Evolutionary conservation across 1,140 invertebrate species (phyloP).

Genomic region (Bombus sibiricus): DNA sequence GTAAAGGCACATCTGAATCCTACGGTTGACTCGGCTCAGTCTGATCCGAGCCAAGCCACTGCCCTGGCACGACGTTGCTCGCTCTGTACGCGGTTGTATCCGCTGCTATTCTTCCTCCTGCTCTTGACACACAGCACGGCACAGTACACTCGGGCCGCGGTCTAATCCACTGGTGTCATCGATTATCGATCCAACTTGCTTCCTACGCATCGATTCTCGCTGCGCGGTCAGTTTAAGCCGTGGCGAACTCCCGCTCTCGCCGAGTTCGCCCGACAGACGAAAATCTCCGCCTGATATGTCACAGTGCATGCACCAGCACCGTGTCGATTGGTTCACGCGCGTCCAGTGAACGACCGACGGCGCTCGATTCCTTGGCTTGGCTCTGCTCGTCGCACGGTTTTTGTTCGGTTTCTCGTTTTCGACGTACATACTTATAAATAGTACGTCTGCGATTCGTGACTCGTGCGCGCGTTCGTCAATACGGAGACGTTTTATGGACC

Average conservation of each 20-base stretch:
- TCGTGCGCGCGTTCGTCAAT: slow-evolving; percentile 5
- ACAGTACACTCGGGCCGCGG: background rate
- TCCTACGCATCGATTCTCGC: slow-evolving; percentile 29
- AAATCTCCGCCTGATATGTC: slow-evolving; percentile 52
- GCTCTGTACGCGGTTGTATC: slow-evolving; percentile 32
- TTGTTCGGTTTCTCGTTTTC: background rate
- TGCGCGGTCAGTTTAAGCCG: slow-evolving; percentile 48
- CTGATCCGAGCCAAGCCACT: slow-evolving; percentile 74
- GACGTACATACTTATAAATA: too few relatives aligned
- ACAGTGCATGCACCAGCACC: slow-evolving; percentile 37
- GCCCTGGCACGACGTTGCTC: slow-evolving; percentile 59
- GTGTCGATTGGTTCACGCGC: slow-evolving; percentile 30
- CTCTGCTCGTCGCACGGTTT: background rate
- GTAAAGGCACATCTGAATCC: slow-evolving; percentile 75
- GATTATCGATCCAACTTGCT: slow-evolving; percentile 50
- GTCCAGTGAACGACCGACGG: slow-evolving; percentile 12
- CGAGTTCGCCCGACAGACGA: slow-evolving; percentile 14
- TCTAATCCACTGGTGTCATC: slow-evolving; percentile 45
- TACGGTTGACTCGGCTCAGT: slow-evolving; percentile 74
- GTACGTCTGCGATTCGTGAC: background rate
- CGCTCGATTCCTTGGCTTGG: too few relatives aligned
- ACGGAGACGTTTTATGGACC: slow-evolving; percentile 31
- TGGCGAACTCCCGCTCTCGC: slow-evolving; percentile 9
- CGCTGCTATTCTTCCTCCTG: background rate
- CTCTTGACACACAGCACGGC: slow-evolving; percentile 24